Evolutionary conservation across 2,797 vertebrate genomes (phyloP), one percentile per base, ranked within the genome.

Genomic region (Anniella stebbinsi): DNA sequence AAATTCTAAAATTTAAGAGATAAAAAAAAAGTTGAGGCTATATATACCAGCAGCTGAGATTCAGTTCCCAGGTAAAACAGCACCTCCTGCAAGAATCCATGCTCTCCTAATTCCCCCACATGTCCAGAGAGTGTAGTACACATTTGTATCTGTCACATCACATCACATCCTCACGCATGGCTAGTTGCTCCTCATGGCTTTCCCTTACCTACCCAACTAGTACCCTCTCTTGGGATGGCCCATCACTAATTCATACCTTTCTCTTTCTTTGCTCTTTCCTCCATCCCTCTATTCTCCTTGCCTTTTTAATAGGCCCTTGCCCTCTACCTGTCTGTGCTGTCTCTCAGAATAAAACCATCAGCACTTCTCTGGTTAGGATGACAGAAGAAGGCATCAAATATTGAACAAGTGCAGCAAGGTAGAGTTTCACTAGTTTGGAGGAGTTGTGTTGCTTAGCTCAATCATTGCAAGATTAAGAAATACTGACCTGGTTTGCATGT

Each of bases 91-190:
- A 86, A 72, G 88, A 89, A 48, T 80, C 45, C 2, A 12, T 10
- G 69, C 48, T 17, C 87, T 84, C 86, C 57, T 87, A 69, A 70
- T 87, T 90, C 89, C 84, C 84, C 80, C 41, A 48, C 91, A 11
- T 2, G 36, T 54, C 91, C n/a, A 84, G 76, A 78, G 28, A 86
- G 85, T 75, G 88, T 85, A 63, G 70, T 91, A 57, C 91, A 86
- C 90, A 88, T 94, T 95, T 96, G 93, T 96, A 94, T 33, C 92
- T 95, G 95, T 94, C 96, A 76, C 91, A 92, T 94, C 96, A 76
- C 91, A 92, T 94, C 57, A 6, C 45, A 94, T 95, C 28, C 30
- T 90, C 48, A 69, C 1, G 73, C 93, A 33, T 88, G 92, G 45
- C 93, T 93, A 36, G 89, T 89, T 78, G 25, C 48, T 84, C 41